Percentiles rank a stretch among this genome's conserved stretches.
phyloP scores from a whole-genome alignment of 2,888 invertebrate genomes.

The Lysandra bellargus region DNA sequence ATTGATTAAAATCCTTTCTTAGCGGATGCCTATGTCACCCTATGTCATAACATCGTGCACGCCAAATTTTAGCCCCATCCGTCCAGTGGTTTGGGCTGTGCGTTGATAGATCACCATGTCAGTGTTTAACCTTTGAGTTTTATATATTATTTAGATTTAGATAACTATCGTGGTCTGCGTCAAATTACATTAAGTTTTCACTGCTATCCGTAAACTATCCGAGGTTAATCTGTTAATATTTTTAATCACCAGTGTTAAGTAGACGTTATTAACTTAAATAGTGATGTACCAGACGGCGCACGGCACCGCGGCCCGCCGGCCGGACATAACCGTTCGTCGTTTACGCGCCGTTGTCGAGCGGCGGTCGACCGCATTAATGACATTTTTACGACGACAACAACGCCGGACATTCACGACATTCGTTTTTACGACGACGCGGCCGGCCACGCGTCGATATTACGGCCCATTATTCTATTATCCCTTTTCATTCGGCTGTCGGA shows the following conservation, averaged over 20 bases:
- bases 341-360: not conserved
- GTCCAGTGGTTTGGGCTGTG: no score
- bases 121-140: no score
- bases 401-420: constrained; percentile 4
- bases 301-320: not conserved
- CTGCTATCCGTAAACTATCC: no score
- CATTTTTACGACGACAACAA: constrained; percentile 14
- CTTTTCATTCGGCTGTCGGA: constrained; percentile 13
- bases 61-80: no score
- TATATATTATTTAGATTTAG: no score
- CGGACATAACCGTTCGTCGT: not conserved
- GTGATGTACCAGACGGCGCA: not conserved
- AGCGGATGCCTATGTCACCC: no score
- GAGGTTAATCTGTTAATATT: not conserved
- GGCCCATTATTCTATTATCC: constrained; percentile 21
- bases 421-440: constrained; percentile 4
- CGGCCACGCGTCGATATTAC: not conserved
- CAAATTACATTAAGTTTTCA: no score
- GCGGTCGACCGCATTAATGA: constrained; percentile 2
- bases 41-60: no score
- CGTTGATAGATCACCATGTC: no score
- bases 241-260: not conserved
- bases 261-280: not conserved
- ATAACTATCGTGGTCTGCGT: no score
- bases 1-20: no score